Base-by-base conservation (phyloP, 2,797 vertebrate species). In the Leptatherina wallacei region DNA sequence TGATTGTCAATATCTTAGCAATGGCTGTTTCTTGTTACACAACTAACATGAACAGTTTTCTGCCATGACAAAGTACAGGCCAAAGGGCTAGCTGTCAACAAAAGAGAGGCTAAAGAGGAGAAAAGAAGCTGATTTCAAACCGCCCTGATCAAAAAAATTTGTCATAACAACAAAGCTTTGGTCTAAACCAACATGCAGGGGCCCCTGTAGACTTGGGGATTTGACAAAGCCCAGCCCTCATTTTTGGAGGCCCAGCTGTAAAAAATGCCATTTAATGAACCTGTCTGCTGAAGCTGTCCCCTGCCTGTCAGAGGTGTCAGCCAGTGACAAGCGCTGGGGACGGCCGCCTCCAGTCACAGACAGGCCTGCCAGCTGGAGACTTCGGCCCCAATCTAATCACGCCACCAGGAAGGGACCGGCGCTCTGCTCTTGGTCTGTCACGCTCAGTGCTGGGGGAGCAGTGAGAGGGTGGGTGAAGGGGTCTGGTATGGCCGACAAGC, bases 221-320 rank as follows among this genome's bases (percentile, higher is more conserved):
- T 91, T 95, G 94, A 96, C 95, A 96, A 96, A 96, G 95, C 92
- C 38, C 91, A 94, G 94, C 88, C 91, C 94, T 91, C 91, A 91
- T 95, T 96, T 93, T 95, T 87, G 87, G 95, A 95, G 96, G 95
- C 96, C 95, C 97, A 99, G 97, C 97, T 98, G 97, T 96, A 97
- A 96, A 95, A 97, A 98, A 96, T 96, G 95, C 95, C 95, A 96
- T 97, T 97, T 99, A 99, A 99, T 99, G 98, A 99, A 99, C 97
- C 97, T 98, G 97, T 99, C 97, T 98, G 96, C 95, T 94, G 95
- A 95, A 96, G 95, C 97, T 96, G 97, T 99, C 97, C 97, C 96
- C 96, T 96, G 97, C 97, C 97, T 99, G 98, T 99, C 98, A 99
- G 96, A 95, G 95, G 95, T 95, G 98, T 99, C 98, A 98, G 95